A percentile compares a stretch with the other conserved stretches of the same genome.
Conservation (phyloP, 2,888 invertebrate genomes). For the Chaitophorus viminalis region DNA sequence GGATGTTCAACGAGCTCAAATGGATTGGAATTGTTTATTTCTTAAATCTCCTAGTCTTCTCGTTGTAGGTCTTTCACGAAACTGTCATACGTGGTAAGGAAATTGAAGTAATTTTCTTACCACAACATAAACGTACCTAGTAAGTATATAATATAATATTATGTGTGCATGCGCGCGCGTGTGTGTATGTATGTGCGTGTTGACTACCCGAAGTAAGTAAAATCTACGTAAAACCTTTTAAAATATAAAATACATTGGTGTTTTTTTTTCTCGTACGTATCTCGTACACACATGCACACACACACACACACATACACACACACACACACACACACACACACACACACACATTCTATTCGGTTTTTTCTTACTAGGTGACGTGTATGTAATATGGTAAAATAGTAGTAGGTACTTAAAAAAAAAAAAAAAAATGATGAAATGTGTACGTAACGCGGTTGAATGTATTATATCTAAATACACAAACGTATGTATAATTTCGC, state of each 20-base stretch:
- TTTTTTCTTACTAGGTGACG: background rate
- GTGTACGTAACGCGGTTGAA: background rate
- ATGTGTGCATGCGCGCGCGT: background rate
- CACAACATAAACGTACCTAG: background rate
- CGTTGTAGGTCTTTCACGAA: background rate
- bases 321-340: too few relatives aligned
- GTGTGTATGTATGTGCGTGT: background rate
- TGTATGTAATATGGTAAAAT: background rate
- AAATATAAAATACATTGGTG: background rate
- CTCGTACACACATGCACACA: too few relatives aligned
- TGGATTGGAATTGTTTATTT: background rate
- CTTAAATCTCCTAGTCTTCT: background rate
- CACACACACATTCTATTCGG: background rate
- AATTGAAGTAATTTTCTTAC: constrained; percentile 2
- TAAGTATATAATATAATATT: background rate
- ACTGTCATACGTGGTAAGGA: background rate
- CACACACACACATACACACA: background rate
- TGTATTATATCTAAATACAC: background rate
- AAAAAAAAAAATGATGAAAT: background rate
- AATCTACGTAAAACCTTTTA: background rate
- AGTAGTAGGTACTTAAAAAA: too few relatives aligned
- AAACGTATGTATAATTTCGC: background rate
- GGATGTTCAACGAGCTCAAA: background rate
- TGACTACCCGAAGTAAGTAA: background rate
- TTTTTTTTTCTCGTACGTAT: too few relatives aligned